phyloP scores from a whole-genome alignment of 2,113 vertebrate species.

The Mormyrus iriodes region DNA sequence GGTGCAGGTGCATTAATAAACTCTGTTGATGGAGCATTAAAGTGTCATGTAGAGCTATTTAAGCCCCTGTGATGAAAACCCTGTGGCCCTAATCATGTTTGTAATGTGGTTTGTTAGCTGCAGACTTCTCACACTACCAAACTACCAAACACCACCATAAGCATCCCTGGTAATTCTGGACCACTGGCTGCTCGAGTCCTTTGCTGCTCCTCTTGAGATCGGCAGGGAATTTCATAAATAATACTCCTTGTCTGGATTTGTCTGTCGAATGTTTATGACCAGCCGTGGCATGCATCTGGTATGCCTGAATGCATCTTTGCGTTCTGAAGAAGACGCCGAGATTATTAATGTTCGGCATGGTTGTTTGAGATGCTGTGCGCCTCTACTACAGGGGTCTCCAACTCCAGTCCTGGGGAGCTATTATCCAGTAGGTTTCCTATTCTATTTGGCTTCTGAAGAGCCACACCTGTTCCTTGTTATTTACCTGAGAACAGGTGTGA shows the following conservation, averaged over 20 bases:
- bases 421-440: not conserved
- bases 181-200: not conserved
- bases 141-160: too few relatives aligned
- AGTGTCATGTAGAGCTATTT: not conserved
- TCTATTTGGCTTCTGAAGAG: not conserved
- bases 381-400: not conserved
- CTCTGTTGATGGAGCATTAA: not conserved
- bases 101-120: not conserved
- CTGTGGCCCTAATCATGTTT: not conserved
- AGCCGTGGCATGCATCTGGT: not conserved
- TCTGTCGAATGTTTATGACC: not conserved
- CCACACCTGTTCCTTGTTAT: not conserved
- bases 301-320: slow-evolving; percentile 5
- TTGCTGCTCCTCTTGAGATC: not conserved
- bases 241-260: not conserved
- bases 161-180: not conserved
- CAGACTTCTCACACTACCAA: not conserved
- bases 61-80: not conserved
- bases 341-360: not conserved
- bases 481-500: not conserved
- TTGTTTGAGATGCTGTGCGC: not conserved
- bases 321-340: not conserved
- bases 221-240: not conserved
- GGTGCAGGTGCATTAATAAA: not conserved
- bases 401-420: not conserved